Percentiles rank a stretch among this genome's conserved stretches.
Evolutionary conservation across 1,140 invertebrate genomes (phyloP).

Genomic region (Hormaphis cornu): DNA sequence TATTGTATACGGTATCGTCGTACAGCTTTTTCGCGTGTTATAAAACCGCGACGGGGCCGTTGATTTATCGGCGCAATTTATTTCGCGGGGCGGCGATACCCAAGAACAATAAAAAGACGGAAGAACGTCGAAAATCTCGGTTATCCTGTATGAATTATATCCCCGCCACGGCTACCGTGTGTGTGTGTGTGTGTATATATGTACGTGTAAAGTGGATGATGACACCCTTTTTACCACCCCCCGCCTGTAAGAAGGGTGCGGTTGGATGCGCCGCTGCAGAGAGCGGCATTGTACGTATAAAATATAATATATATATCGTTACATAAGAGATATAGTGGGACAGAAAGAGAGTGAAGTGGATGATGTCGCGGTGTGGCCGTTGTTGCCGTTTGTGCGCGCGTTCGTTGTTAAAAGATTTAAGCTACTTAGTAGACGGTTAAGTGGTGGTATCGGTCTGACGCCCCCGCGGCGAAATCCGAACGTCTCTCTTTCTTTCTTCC

Average conservation of each 20-base stretch:
- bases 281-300: too few species aligned
- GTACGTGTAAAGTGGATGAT: neutral
- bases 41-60: neutral
- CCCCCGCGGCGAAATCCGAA: constrained; percentile 20
- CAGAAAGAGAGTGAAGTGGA: neutral
- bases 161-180: neutral
- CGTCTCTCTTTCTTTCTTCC: neutral
- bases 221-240: constrained; percentile 23
- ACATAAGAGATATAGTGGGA: too few species aligned
- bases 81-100: constrained; percentile 5
- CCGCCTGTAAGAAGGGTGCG: neutral
- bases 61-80: constrained; percentile 28
- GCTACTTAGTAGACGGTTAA: constrained; percentile 32
- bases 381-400: neutral
- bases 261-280: neutral
- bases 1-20: neutral
- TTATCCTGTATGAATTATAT: constrained; percentile 28
- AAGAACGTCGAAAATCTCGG: constrained; percentile 28
- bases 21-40: too few species aligned
- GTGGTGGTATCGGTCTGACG: constrained; percentile 32
- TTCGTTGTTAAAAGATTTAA: constrained; percentile 20
- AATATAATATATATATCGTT: too few species aligned
- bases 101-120: constrained; percentile 32
- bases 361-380: neutral
- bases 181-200: neutral